Conservation (phyloP, 2,113 vertebrate species). For the Chaetorhynchus papuensis region DNA sequence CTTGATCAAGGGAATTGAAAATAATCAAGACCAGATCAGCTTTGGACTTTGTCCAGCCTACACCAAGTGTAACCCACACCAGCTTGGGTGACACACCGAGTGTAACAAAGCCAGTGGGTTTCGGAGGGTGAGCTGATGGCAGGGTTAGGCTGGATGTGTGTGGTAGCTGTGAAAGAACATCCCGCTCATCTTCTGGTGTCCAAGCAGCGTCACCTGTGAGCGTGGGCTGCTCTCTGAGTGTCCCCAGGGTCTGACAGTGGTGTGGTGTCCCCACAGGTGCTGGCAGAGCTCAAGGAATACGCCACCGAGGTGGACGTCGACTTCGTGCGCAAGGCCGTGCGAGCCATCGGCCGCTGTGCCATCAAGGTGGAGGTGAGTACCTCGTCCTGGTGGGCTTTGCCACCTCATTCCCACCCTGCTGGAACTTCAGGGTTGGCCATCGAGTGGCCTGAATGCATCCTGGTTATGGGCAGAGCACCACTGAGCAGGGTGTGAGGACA, state of each 20-base stretch:
- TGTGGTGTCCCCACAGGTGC: constrained; percentile 74
- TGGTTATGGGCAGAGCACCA: neutral
- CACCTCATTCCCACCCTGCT: neutral
- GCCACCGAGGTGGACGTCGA: constrained; percentile 98
- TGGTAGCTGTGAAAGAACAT: neutral
- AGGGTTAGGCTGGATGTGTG: neutral
- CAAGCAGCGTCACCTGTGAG: neutral
- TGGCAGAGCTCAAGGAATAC: constrained; percentile 97
- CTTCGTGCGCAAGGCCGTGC: constrained; percentile 96
- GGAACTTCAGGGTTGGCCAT: neutral
- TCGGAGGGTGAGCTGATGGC: accelerated
- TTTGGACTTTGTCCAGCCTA: neutral
- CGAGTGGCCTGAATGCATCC: neutral
- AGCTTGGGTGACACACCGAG: neutral
- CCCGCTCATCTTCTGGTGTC: accelerated
- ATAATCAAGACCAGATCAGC: no score
- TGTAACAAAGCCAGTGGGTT: neutral
- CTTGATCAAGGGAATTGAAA: neutral
- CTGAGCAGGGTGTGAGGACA: neutral
- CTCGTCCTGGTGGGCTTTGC: neutral
- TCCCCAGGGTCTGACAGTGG: neutral
- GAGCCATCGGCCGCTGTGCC: constrained; percentile 95
- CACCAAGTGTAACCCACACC: no score
- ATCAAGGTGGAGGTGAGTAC: constrained; percentile 93
- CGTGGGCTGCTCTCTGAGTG: neutral